Base-by-base conservation (phyloP, 2,888 invertebrate species). In the Azorinus chamasolen region DNA sequence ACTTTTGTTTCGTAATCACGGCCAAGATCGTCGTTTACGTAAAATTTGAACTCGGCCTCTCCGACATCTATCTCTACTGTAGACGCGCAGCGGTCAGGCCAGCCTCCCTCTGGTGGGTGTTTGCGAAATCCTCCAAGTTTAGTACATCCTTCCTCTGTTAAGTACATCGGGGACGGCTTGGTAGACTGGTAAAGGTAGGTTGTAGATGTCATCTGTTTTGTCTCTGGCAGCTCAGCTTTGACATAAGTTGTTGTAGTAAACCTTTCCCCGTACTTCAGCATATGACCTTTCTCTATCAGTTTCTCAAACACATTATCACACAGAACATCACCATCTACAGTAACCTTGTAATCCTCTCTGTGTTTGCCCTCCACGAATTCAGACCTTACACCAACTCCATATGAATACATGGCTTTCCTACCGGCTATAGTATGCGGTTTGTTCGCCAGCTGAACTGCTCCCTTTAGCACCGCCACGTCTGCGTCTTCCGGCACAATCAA, bases 241-340 rank as follows among this genome's bases (percentile, higher is more conserved):
- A n/a, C n/a, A n/a, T n/a, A n/a, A n/a, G n/a, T n/a, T n/a, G n/a
- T n/a, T 10, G 61, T 61, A 25, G 43, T 45, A 20, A 61, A 61
- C 37, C 37, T 20, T 20, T 61, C 32, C 1, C 61, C 61, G 14
- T 61, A 61, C 37, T 61, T 61, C 61, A 61, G 43, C 1, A 61
- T 32, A 18, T 69, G 46, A n/a, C 69, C 69, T 54, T 69, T 69
- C 37, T 53, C 22, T 37, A 69, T 69, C 6, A 69, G 43, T 5
- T 43, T 53, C 32, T 39, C 32, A 6, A 69, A 61, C 6, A 69
- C 39, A 20, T 69, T 58, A 4, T 51, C 39, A 37, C 69, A 69
- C 14, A 51, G 46, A 12, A 61, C 45, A 3, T 50, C 69, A 27
- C 51, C 69, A 46, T 69, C 69, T 24, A 50, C 37, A 37, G 32